Percentiles rank a stretch among this genome's conserved stretches.
These are phyloP conservation scores for Sylvia atricapilla DNA, from an alignment of 2,113 vertebrate species.

Conservation along the genomic window DNA sequence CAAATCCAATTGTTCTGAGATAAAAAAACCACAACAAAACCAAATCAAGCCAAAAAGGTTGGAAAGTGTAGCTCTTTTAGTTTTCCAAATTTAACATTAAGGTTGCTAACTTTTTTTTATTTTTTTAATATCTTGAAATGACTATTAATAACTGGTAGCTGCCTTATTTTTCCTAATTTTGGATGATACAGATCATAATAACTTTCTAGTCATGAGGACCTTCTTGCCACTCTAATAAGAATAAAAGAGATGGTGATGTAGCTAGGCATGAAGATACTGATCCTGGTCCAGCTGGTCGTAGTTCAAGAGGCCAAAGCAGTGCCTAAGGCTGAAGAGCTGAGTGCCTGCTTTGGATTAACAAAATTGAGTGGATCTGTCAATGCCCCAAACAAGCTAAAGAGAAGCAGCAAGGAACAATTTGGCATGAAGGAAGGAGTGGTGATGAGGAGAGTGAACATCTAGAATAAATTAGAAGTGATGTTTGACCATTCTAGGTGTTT, in stretches of 20 bases:
- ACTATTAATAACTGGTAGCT: neutral
- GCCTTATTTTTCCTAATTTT: neutral
- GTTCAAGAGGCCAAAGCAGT: neutral
- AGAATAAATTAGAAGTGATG: neutral
- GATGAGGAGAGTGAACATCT: neutral
- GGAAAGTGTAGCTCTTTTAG: neutral
- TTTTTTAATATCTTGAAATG: neutral
- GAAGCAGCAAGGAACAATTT: neutral
- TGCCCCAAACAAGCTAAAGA: neutral
- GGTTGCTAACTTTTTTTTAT: neutral
- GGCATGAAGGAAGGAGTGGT: neutral
- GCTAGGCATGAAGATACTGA: neutral
- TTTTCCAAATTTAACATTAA: neutral
- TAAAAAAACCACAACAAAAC: neutral
- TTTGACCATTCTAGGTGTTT: neutral
- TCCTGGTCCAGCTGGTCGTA: accelerated
- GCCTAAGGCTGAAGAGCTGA: neutral
- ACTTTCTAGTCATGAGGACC: neutral
- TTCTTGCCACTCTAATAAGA: neutral
- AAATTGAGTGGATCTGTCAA: neutral
- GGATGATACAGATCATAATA: neutral
- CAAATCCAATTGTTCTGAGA: neutral
- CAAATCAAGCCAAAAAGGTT: neutral
- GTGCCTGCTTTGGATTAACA: neutral
- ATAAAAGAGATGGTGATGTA: neutral